These are phyloP conservation scores for Coreius guichenoti DNA, from an alignment of 2,797 vertebrate species.

Conservation along the genomic window DNA sequence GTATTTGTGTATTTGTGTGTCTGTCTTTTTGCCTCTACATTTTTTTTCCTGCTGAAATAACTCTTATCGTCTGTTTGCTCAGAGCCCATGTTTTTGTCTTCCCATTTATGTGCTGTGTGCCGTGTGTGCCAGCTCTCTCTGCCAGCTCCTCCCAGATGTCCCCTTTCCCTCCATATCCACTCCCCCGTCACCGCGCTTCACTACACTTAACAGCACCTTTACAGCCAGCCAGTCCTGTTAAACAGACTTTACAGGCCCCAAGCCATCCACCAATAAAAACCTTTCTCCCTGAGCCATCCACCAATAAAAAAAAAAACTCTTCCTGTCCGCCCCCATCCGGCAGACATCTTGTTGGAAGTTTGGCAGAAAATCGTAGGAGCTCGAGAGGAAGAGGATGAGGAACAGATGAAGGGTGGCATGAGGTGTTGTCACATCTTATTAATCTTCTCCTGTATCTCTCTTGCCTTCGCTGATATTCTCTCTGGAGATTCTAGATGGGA, in stretches of 20 bases:
- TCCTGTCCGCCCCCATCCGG: constrained; percentile 68
- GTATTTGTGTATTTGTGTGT: neutral
- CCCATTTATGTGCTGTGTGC: constrained; percentile 48
- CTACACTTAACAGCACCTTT: constrained; percentile 78
- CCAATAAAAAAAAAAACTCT: constrained; percentile 77
- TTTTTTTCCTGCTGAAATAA: neutral
- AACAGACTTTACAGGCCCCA: constrained; percentile 76
- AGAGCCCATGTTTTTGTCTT: constrained; percentile 4
- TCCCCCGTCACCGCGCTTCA: constrained; percentile 71
- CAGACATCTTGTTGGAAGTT: constrained; percentile 60
- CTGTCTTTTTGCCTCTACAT: constrained; percentile 1
- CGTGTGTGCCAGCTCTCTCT: constrained; percentile 51
- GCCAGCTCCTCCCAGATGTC: constrained; percentile 51
- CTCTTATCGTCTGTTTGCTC: neutral
- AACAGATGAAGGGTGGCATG: constrained; percentile 43
- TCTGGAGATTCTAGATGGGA: constrained; percentile 16
- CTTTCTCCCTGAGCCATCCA: constrained; percentile 68
- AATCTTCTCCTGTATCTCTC: constrained; percentile 16
- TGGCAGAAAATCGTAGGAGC: constrained; percentile 33
- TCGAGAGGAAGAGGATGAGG: constrained; percentile 52
- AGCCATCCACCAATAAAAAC: constrained; percentile 79
- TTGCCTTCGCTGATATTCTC: neutral
- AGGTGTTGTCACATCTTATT: constrained; percentile 11
- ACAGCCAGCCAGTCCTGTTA: constrained; percentile 73
- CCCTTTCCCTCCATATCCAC: constrained; percentile 59